phyloP scores from a whole-genome alignment of 2,113 vertebrate species.

The Chroicocephalus ridibundus region DNA sequence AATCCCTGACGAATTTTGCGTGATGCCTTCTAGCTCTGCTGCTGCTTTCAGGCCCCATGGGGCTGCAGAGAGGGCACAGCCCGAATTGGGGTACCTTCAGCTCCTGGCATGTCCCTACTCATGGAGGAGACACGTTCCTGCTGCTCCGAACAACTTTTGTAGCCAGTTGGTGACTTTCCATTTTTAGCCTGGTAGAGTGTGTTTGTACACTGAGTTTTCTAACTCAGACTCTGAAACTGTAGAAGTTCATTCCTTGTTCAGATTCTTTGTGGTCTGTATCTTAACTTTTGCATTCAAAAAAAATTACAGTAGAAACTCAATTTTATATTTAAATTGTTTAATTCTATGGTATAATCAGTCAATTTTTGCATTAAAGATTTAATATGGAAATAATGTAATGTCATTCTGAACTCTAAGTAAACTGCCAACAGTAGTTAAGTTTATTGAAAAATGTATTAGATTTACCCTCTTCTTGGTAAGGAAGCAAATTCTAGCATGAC shows the following conservation, averaged over 20 bases:
- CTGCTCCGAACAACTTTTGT: neutral
- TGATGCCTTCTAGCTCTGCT: neutral
- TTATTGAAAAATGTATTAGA: neutral
- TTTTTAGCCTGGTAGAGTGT: neutral
- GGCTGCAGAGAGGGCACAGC: neutral
- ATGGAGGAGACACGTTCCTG: fast-evolving
- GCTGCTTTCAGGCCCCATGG: neutral
- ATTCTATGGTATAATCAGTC: neutral
- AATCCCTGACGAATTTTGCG: neutral
- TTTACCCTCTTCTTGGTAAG: neutral
- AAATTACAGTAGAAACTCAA: neutral
- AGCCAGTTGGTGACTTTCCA: neutral
- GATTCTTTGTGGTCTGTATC: neutral
- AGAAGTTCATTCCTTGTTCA: neutral
- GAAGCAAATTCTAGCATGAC: neutral
- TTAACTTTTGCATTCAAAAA: neutral
- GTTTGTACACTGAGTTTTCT: neutral
- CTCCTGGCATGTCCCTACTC: neutral
- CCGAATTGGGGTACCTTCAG: fast-evolving
- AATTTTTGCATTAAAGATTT: neutral
- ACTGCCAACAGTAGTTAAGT: neutral
- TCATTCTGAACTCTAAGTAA: neutral
- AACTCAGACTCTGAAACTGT: neutral
- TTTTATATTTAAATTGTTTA: neutral
- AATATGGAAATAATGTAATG: neutral